Base-by-base conservation (phyloP, 2,113 vertebrate species). In the Sinocyclocheilus maitianheensis region DNA sequence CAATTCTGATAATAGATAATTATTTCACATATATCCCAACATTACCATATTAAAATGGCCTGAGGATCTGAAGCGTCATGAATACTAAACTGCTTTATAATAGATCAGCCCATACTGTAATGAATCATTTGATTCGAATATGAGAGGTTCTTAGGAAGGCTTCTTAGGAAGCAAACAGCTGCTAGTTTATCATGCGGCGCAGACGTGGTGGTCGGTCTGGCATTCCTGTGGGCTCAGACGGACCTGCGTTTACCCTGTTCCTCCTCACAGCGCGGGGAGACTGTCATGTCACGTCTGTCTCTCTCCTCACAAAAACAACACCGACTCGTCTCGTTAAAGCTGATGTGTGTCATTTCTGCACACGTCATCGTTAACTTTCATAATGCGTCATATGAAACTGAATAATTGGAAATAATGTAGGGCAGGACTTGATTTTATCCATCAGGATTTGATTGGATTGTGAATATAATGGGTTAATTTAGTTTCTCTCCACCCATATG, bases 281-380 rank as follows among this genome's bases (percentile, higher is more conserved):
- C 69, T 48, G 43, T 76, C 72, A 76, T 9, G 43, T 76, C n/a
- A 48, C n/a, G 72, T 26, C 72, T 76, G 74, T 76, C 74, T 76
- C 43, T 9, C 10, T 75, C 43, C 11, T 24, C 43, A 13, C 11
- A 48, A 75, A 24, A 46, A 75, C 43, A 75, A 75, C 40, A 24
- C 43, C 2, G 43, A 76, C 72, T 24, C n/a, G 12, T 76, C 72
- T 76, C 1, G 43, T 51, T 76, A 51, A 76, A 76, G 43, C 43
- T 26, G 74, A 76, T 76, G 43, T 30, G 63, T 26, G 74, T 48
- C 43, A 48, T 76, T 76, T 14, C 72, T 48, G 40, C 58, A 60
- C 20, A 20, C 58, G 22, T 60, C 63, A 65, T 24, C 5, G 11
- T 14, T 30, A 26, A 67, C 63, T 30, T 30, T 67, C 24, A 30